Conservation (phyloP, 2,797 vertebrate species). For the Onychomys arenicola region DNA sequence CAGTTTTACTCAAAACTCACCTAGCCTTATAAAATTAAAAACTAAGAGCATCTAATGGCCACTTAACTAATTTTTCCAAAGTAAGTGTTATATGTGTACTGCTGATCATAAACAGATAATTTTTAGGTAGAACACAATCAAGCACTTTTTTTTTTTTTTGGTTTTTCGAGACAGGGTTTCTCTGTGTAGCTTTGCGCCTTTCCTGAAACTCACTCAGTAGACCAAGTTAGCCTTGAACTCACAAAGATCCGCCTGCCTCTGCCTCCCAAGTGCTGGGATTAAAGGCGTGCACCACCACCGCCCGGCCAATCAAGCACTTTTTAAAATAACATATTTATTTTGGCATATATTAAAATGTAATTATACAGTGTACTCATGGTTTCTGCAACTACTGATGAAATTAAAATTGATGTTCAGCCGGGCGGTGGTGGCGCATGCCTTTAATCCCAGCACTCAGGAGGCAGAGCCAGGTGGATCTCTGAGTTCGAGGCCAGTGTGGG, state of each 20-base stretch:
- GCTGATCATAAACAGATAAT: neutral
- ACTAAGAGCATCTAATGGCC: neutral
- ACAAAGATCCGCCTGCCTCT: too few species aligned
- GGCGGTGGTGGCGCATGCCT: too few species aligned
- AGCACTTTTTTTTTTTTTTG: too few species aligned
- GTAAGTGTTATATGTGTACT: neutral
- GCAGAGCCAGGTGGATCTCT: too few species aligned
- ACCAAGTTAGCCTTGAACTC: too few species aligned
- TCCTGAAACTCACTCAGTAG: too few species aligned
- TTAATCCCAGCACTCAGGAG: too few species aligned
- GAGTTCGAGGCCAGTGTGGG: too few species aligned
- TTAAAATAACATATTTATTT: constrained; percentile 56
- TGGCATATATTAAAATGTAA: constrained; percentile 42
- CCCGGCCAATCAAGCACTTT: constrained; percentile 3
- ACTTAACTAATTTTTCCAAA: constrained; percentile 36
- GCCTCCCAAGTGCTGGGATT: too few species aligned
- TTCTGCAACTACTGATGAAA: neutral
- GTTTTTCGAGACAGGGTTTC: too few species aligned
- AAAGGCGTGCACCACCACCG: too few species aligned
- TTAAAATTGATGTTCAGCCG: constrained; percentile 48
- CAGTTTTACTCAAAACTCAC: constrained; percentile 31
- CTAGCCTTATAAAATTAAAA: constrained; percentile 28
- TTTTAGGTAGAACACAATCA: constrained; percentile 34
- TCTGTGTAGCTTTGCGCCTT: too few species aligned
- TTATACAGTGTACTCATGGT: constrained; percentile 7